Base-by-base conservation (phyloP, 2,888 invertebrate genomes). In the Apomyelois bistriatella region DNA sequence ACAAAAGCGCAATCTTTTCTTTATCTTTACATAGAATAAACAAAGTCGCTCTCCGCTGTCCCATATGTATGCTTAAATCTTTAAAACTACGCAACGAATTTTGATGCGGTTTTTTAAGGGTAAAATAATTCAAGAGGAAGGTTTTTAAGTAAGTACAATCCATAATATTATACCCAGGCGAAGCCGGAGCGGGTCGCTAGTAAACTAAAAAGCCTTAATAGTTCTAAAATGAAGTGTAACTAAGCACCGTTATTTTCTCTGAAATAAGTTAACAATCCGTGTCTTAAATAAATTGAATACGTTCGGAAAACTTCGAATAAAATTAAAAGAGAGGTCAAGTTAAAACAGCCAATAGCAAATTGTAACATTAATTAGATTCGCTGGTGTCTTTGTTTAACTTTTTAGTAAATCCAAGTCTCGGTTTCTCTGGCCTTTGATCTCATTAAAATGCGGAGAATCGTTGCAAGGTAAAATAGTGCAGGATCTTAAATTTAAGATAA, bases 291-390 rank as follows among this genome's bases (percentile, higher is more conserved):
- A 32, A 46, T 15, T 9, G 15, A 8, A 15, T 46, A 13, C 46
- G 22, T 32, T 15, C 12, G 3, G 13, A 15, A 46, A 46, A 46
- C 7, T 4, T 46, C 10, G 32, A 32, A 32, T 32, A 46, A 43
- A 46, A 15, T 46, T 32, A n/a, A n/a, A n/a, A n/a, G n/a, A n/a
- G n/a, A 1, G 15, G 46, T 46, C 16, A 46, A 46, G 32, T 46
- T 46, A 9, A 46, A 32, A 46, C 32, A 46, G 15, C 32, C 8
- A 10, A 46, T 28, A 15, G 46, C 32, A 16, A 46, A 35, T 16
- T 46, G 46, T 46, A 15, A 46, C 46, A 10, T 46, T 46, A 32
- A 46, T 46, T 46, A 46, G 16, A 32, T 35, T 32, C 7, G 4
- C 46, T 32, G 32, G 32, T 15, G 43, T 46, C 32, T 46, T 15